These are phyloP conservation scores for Stegana nigrithorax DNA, from an alignment of 2,888 invertebrate genomes.

Conservation along the genomic window DNA sequence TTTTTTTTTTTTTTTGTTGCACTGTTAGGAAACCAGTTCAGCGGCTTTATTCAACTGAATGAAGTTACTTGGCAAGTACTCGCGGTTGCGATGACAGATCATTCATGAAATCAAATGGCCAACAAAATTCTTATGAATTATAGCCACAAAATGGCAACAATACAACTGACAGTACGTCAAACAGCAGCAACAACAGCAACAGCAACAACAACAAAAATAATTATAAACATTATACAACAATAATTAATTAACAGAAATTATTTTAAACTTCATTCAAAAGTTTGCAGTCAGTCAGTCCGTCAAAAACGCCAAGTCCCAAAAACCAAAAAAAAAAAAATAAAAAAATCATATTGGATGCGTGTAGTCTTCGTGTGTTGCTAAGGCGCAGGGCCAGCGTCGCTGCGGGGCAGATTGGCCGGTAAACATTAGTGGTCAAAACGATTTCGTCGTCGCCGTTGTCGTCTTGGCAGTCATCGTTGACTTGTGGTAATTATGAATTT, in stretches of 20 bases:
- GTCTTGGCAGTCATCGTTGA: background rate
- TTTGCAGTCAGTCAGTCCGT: background rate
- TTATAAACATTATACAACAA: constrained; percentile 54
- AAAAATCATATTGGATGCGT: too few species aligned
- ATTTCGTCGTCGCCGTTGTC: background rate
- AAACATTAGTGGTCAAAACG: background rate
- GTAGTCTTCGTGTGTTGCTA: background rate
- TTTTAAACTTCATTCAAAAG: constrained; percentile 47
- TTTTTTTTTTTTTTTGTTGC: too few species aligned
- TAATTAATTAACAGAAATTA: constrained; percentile 53
- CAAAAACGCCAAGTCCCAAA: background rate
- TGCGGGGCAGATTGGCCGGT: too few species aligned
- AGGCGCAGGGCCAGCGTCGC: background rate
- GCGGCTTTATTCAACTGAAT: too few species aligned
- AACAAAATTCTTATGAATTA: constrained; percentile 34
- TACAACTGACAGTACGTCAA: background rate
- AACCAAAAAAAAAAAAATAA: background rate
- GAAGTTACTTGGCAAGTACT: too few species aligned
- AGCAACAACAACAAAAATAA: constrained; percentile 14
- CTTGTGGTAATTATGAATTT: constrained; percentile 6
- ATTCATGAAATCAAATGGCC: constrained; percentile 16
- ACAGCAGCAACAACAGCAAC: background rate
- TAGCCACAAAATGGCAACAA: background rate
- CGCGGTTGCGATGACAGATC: constrained; percentile 6
- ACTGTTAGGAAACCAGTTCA: too few species aligned